phyloP scores from a whole-genome alignment of 2,797 vertebrate species.

The Oreortyx pictus region DNA sequence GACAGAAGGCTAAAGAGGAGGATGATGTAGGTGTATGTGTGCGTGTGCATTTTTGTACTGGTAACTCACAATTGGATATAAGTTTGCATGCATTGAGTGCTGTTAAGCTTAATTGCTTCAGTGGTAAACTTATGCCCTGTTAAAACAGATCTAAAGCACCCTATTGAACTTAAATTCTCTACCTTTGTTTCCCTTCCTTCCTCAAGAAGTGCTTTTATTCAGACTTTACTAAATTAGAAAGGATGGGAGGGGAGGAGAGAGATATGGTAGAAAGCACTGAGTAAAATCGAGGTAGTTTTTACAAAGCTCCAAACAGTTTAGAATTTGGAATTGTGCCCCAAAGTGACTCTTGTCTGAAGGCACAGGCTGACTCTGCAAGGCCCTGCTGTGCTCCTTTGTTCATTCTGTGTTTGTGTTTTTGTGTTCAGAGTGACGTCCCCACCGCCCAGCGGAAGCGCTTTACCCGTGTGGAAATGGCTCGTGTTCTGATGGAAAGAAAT shows the following conservation, averaged over 20 bases:
- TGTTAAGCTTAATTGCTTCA: neutral
- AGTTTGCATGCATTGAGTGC: accelerated
- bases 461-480: slow-evolving; percentile 91
- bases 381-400: slow-evolving; percentile 28
- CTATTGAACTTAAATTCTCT: neutral
- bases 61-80: neutral
- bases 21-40: slow-evolving; percentile 88
- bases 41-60: neutral
- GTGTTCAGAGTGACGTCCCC: slow-evolving; percentile 86
- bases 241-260: neutral
- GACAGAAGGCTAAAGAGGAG: slow-evolving; percentile 92
- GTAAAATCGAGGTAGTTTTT: neutral
- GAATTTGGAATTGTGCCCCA: neutral
- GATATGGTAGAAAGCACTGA: neutral
- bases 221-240: neutral
- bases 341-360: neutral
- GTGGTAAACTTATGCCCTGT: neutral
- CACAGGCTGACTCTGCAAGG: neutral
- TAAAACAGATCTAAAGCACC: neutral
- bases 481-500: slow-evolving; percentile 92
- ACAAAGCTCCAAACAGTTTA: neutral
- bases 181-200: neutral
- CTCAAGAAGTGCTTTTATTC: neutral
- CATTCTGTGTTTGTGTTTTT: neutral
- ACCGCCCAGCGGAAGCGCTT: slow-evolving; percentile 91